phyloP scores from a whole-genome alignment of 2,113 vertebrate genomes.

The Felis chaus region DNA sequence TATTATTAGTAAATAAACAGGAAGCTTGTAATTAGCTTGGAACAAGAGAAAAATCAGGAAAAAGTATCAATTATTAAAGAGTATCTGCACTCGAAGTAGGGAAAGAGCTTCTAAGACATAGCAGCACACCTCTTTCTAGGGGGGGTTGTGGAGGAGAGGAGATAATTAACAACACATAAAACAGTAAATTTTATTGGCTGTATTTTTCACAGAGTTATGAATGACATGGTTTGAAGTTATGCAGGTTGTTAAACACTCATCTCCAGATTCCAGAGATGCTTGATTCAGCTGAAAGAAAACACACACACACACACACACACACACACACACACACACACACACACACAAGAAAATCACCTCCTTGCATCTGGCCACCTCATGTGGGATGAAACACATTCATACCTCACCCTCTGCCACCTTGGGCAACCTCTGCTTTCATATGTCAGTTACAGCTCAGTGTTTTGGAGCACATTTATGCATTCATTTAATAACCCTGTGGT shows the following conservation, averaged over 20 bases:
- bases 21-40: neutral
- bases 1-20: neutral
- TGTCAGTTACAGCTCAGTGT: neutral
- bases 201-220: neutral
- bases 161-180: neutral
- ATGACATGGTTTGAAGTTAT: neutral
- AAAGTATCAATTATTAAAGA: neutral
- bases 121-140: neutral
- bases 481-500: neutral
- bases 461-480: neutral
- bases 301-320: too few relatives aligned
- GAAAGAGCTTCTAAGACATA: neutral
- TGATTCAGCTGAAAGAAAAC: neutral
- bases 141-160: neutral
- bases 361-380: too few relatives aligned
- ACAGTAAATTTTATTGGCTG: neutral
- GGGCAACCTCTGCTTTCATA: neutral
- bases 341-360: neutral
- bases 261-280: neutral
- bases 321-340: neutral
- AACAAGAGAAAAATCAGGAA: neutral
- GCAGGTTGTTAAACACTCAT: neutral
- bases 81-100: neutral
- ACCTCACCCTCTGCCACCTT: neutral
- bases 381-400: neutral